Evolutionary conservation across 2,888 invertebrate species (phyloP).

Genomic region (Acrobasis consociella): DNA sequence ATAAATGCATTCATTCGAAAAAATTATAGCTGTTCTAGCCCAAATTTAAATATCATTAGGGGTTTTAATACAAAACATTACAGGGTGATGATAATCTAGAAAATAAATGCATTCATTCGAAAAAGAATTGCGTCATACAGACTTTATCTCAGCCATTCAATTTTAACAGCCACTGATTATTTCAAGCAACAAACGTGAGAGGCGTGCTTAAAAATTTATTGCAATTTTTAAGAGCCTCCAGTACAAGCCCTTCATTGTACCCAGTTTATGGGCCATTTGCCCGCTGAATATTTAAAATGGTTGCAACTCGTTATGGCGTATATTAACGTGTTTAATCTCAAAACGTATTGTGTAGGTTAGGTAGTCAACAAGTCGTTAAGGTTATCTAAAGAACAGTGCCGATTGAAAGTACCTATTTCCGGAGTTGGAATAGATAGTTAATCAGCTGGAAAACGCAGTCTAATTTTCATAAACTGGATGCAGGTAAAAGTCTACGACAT

Average conservation of each 20-base stretch:
- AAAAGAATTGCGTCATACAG: background rate
- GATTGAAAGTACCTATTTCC: too few species aligned
- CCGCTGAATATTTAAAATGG: conserved; percentile 45
- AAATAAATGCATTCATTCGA: background rate
- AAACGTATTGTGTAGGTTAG: conserved; percentile 10
- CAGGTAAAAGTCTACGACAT: too few species aligned
- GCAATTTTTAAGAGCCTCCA: conserved; percentile 38
- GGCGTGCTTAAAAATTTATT: conserved; percentile 39
- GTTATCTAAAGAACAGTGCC: background rate
- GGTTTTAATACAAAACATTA: too few species aligned
- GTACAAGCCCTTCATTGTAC: conserved; percentile 33
- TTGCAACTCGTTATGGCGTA: conserved; percentile 29
- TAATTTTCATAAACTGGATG: too few species aligned
- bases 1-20: too few species aligned
- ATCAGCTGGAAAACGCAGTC: too few species aligned
- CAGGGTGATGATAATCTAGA: too few species aligned
- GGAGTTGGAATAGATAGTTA: too few species aligned
- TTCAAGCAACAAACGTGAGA: conserved; percentile 33
- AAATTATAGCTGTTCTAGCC: too few species aligned
- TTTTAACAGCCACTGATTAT: conserved; percentile 4
- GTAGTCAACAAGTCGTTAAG: background rate
- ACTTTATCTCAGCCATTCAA: background rate
- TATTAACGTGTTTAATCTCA: conserved; percentile 12
- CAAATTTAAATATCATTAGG: too few species aligned
- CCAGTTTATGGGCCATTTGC: conserved; percentile 44